Conservation (phyloP, 2,113 vertebrate genomes). For the Anolis sagrei region DNA sequence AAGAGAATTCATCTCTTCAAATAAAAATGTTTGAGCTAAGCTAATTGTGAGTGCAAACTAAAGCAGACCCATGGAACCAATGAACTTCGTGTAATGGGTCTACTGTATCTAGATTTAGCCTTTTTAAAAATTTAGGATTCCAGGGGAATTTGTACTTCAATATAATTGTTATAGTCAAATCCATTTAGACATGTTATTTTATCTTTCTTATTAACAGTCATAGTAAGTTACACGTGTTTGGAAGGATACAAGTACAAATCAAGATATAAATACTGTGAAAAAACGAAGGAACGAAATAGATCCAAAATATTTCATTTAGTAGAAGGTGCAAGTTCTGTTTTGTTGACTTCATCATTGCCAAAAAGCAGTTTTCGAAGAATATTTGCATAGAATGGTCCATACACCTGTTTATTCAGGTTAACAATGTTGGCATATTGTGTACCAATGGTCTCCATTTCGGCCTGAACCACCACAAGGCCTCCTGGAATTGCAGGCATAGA, state of each 20-base stretch:
- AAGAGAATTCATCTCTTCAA: constrained; percentile 55
- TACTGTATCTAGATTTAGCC: too few species aligned
- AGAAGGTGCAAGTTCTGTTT: constrained; percentile 61
- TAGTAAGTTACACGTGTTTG: constrained; percentile 12
- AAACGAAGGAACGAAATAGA: constrained; percentile 4
- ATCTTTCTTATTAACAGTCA: constrained; percentile 32
- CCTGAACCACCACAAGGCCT: constrained; percentile 84
- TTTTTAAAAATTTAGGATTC: constrained; percentile 31
- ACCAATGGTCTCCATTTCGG: constrained; percentile 82
- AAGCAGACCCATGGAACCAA: too few species aligned
- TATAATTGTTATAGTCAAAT: constrained; percentile 27
- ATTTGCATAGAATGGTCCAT: constrained; percentile 90
- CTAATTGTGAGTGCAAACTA: too few species aligned
- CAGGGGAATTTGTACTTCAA: constrained; percentile 32
- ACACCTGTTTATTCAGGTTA: constrained; percentile 91
- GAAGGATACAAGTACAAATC: constrained; percentile 1
- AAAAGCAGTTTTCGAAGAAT: constrained; percentile 92
- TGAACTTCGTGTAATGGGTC: too few species aligned
- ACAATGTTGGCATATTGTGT: constrained; percentile 84
- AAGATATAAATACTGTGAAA: constrained; percentile 26
- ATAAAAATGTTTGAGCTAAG: constrained; percentile 7
- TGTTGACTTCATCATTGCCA: constrained; percentile 55
- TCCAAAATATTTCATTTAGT: constrained; percentile 47
- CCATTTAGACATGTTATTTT: not conserved
- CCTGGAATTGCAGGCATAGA: constrained; percentile 81